phyloP scores from a whole-genome alignment of 2,797 vertebrate species.

The Petrocephalus schoutedeni region DNA sequence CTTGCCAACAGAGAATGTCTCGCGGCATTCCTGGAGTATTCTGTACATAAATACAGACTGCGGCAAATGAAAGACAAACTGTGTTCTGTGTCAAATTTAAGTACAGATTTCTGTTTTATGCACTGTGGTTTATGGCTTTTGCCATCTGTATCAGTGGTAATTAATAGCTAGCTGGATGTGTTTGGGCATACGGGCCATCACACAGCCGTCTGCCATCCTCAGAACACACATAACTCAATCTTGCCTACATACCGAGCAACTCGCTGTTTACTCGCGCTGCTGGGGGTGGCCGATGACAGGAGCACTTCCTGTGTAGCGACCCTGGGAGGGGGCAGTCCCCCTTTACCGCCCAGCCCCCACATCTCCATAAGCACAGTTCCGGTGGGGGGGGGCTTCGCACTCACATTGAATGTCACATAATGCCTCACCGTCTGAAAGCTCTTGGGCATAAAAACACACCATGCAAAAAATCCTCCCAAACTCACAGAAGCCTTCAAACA shows the following conservation, averaged over 20 bases:
- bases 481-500: neutral
- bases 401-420: neutral
- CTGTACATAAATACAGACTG: constrained; percentile 16
- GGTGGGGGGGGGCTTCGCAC: neutral
- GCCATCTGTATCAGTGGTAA: constrained; percentile 74
- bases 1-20: neutral
- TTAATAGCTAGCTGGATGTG: constrained; percentile 71
- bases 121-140: constrained; percentile 70
- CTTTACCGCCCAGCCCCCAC: neutral
- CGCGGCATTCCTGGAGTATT: neutral
- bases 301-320: constrained; percentile 52
- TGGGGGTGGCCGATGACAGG: constrained; percentile 66
- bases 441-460: neutral
- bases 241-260: constrained; percentile 69
- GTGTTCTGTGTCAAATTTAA: constrained; percentile 16
- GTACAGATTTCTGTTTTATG: constrained; percentile 60
- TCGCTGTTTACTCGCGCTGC: constrained; percentile 71
- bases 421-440: neutral
- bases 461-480: neutral
- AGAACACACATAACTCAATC: constrained; percentile 67
- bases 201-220: constrained; percentile 73
- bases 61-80: neutral
- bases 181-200: constrained; percentile 70
- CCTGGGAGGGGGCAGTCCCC: neutral
- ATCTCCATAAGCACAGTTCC: constrained; percentile 46